Evolutionary conservation across 2,113 vertebrate species (phyloP).

Genomic region (Burhinus bistriatus): DNA sequence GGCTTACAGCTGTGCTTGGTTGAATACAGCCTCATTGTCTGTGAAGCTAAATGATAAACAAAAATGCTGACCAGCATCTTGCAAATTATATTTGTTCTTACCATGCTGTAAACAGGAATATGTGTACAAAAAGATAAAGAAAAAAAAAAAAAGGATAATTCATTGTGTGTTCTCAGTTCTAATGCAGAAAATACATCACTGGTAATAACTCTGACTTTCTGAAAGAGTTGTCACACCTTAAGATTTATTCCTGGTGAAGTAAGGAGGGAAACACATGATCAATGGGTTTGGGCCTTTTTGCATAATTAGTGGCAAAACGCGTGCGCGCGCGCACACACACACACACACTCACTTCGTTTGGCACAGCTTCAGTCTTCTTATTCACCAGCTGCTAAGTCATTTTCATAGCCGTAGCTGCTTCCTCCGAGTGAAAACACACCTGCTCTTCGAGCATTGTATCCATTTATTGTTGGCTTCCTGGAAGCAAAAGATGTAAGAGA

Average conservation of each 20-base stretch:
- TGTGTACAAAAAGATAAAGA: constrained; percentile 6
- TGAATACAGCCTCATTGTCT: neutral
- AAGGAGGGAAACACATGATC: constrained; percentile 69
- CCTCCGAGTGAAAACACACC: constrained; percentile 79
- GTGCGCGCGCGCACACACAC: neutral
- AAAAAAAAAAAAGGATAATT: neutral
- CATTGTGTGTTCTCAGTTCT: neutral
- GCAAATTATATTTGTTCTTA: neutral
- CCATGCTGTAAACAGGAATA: neutral
- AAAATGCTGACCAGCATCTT: neutral
- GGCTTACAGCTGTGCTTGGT: neutral
- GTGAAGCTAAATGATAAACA: neutral
- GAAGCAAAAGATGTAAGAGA: constrained; percentile 57
- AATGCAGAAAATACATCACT: constrained; percentile 15
- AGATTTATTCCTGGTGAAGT: constrained; percentile 46
- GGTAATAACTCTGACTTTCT: constrained; percentile 40
- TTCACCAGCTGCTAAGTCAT: constrained; percentile 81
- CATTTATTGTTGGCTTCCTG: constrained; percentile 70
- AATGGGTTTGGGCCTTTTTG: constrained; percentile 71
- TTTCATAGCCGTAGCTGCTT: constrained; percentile 77
- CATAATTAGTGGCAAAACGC: constrained; percentile 73
- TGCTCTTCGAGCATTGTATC: constrained; percentile 76
- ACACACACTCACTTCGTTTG: constrained; percentile 62
- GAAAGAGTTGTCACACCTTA: constrained; percentile 27
- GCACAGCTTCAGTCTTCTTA: constrained; percentile 77